Percentiles rank a stretch among this genome's conserved stretches.
These are phyloP conservation scores for Oryzias sinensis DNA, from an alignment of 2,797 vertebrate genomes.

Conservation along the genomic window DNA sequence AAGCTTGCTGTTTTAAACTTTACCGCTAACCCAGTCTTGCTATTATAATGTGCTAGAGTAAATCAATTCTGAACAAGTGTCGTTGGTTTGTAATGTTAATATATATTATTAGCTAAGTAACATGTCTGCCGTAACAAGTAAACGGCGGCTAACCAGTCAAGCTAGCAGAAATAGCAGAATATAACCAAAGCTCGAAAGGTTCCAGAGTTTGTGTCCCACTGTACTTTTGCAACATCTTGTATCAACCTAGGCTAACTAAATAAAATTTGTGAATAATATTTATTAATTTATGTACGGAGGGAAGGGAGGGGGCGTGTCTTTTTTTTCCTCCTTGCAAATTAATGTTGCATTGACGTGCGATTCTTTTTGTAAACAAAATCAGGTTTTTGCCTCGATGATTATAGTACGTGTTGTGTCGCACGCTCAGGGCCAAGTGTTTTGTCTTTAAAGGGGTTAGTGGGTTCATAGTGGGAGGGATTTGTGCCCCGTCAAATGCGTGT, in stretches of 20 bases:
- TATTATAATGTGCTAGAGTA: background rate
- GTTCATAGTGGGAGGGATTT: conserved; percentile 36
- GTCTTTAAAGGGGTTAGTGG: conserved; percentile 31
- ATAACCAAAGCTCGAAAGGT: background rate
- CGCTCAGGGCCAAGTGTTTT: background rate
- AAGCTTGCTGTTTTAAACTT: background rate
- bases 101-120: conserved; percentile 8
- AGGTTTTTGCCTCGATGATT: background rate
- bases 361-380: background rate
- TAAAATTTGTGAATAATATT: too few species aligned
- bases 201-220: background rate
- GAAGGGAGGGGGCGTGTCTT: background rate
- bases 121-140: conserved; percentile 21
- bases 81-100: conserved; percentile 8
- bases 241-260: background rate
- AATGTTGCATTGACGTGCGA: background rate
- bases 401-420: background rate
- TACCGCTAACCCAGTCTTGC: background rate
- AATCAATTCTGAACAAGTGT: background rate
- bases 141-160: background rate
- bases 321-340: background rate
- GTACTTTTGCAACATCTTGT: too few species aligned
- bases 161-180: background rate
- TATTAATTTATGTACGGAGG: background rate
- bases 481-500: conserved; percentile 12